These are phyloP conservation scores for Gortyna flavago DNA, from an alignment of 2,888 invertebrate species.

Conservation along the genomic window DNA sequence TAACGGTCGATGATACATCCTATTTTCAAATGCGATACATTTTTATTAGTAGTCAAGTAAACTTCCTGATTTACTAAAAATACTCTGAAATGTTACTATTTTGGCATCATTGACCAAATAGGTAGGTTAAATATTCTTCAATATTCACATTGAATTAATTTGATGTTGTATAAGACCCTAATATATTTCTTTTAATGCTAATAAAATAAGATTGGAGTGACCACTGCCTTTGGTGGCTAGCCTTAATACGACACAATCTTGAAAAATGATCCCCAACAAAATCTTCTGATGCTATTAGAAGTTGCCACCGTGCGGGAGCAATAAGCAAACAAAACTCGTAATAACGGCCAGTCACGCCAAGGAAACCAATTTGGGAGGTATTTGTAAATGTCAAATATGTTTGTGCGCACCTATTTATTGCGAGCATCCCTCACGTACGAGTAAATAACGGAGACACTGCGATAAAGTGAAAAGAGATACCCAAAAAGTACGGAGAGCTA, in stretches of 20 bases:
- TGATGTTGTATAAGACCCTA: constrained; percentile 22
- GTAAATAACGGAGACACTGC: constrained; percentile 89
- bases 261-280: constrained; percentile 66
- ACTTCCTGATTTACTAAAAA: not conserved
- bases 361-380: constrained; percentile 88
- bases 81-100: constrained; percentile 20
- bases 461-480: constrained; percentile 90
- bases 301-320: constrained; percentile 77
- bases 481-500: constrained; percentile 77
- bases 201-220: constrained; percentile 59
- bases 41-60: constrained; percentile 29
- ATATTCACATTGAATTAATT: constrained; percentile 42
- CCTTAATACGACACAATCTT: constrained; percentile 63
- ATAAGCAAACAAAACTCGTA: constrained; percentile 86
- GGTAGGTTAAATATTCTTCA: constrained; percentile 8
- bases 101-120: constrained; percentile 12
- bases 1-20: constrained; percentile 38
- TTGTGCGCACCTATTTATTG: constrained; percentile 89
- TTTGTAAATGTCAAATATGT: constrained; percentile 89
- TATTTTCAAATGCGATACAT: constrained; percentile 46
- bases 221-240: constrained; percentile 42
- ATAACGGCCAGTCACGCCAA: constrained; percentile 88
- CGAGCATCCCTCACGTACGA: constrained; percentile 89
- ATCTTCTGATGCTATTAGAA: constrained; percentile 68
- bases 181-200: constrained; percentile 32